These are phyloP conservation scores for Caenorhabditis becei DNA, from an alignment of 2,888 invertebrate genomes.

Conservation along the genomic window DNA sequence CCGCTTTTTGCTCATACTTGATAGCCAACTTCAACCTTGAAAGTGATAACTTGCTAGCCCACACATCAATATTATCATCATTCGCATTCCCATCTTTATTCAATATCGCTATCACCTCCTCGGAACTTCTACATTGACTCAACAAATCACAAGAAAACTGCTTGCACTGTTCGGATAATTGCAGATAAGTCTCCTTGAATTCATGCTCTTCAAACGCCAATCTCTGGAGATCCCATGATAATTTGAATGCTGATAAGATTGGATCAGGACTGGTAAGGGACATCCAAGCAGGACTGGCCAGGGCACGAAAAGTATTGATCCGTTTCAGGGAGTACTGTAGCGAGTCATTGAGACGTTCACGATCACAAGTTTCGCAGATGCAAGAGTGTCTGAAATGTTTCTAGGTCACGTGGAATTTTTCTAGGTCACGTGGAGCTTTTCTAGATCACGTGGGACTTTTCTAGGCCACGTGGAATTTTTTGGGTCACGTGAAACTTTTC, in stretches of 20 bases:
- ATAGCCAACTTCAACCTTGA: constrained; percentile 84
- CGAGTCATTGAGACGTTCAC: constrained; percentile 82
- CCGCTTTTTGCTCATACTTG: constrained; percentile 85
- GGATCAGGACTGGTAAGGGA: constrained; percentile 84
- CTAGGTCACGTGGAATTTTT: too few relatives aligned
- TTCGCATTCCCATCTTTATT: constrained; percentile 82
- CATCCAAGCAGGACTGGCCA: constrained; percentile 85
- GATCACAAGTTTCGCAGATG: constrained; percentile 71
- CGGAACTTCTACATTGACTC: constrained; percentile 84
- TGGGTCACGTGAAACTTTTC: too few relatives aligned
- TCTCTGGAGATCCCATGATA: constrained; percentile 84
- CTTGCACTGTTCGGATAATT: constrained; percentile 84
- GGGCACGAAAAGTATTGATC: constrained; percentile 83
- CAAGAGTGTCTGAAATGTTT: constrained; percentile 64
- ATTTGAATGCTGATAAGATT: constrained; percentile 84
- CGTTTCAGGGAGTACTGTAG: constrained; percentile 84
- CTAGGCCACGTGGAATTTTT: too few relatives aligned
- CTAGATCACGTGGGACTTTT: too few relatives aligned
- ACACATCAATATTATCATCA: constrained; percentile 81
- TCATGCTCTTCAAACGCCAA: constrained; percentile 84
- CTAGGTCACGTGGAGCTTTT: too few relatives aligned
- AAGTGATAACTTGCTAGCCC: constrained; percentile 81
- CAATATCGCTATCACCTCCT: constrained; percentile 84
- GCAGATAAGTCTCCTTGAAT: constrained; percentile 82
- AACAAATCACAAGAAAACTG: constrained; percentile 84